Base-by-base conservation (phyloP, 1,140 invertebrate species). In the Myzus persicae region DNA sequence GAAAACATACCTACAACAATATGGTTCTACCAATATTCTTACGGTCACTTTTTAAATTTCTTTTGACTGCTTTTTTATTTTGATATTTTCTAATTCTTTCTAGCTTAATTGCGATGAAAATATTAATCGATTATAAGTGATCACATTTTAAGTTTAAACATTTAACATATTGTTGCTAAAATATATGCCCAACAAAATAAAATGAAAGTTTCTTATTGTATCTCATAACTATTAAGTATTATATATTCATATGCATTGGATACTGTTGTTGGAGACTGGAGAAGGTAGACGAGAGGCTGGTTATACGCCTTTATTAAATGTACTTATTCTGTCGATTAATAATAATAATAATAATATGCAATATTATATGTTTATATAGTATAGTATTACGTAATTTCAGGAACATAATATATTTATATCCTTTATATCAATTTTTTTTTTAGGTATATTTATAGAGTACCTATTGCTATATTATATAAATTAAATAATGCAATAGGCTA, bases 131-230 rank as follows among this genome's bases (percentile, higher is more conserved):
- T 54, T 26, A 54, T 54, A 54, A 26, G 26, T 54, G 24, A 54
- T 54, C 24, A 26, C 24, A 54, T 54, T 54, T 54, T 54, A 54
- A 54, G 24, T 54, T 54, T 26, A 54, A 26, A 54, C 1, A 54
- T 54, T 54, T 54, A 54, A 54, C 8, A 54, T 8, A 54, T 54
- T 54, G 59, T n/a, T 31, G 59, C 31, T n/a, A 59, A 31, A 59
- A 59, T 59, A 51, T 11, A 67, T 31, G 11, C 14, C 31, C 3
- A 67, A 67, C 11, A 31, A 67, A 67, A n/a, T 67, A 67, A 76
- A n/a, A 76, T 36, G 31, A 76, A 76, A 76, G 59, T 76, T 67
- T 67, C 59, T 67, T 76, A 76, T 76, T n/a, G 59, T 76, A 76
- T 76, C 7, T 76, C 59, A 76, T 76, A 76, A 76, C 59, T 76